Conservation (phyloP, 2,888 invertebrate species). For the Ophion costatus region DNA sequence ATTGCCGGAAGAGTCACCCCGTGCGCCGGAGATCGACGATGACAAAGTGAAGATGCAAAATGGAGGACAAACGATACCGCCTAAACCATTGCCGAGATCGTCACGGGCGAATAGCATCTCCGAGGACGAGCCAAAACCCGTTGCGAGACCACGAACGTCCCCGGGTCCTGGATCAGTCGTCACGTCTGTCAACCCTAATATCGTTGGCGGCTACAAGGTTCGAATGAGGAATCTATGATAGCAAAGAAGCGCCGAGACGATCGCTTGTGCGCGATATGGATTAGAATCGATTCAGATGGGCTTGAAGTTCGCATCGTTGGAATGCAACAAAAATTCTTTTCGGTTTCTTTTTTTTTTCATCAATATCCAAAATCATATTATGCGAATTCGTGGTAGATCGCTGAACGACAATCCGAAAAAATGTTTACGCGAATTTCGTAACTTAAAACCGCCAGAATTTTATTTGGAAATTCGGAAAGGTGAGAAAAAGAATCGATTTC, state of each 20-base stretch:
- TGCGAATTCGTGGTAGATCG: too few species aligned
- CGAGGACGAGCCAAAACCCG: constrained; percentile 88
- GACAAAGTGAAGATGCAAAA: constrained; percentile 81
- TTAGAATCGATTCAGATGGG: too few species aligned
- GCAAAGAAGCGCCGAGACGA: background rate
- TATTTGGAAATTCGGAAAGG: too few species aligned
- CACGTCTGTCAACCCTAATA: constrained; percentile 86
- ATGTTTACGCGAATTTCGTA: too few species aligned
- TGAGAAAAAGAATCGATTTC: too few species aligned
- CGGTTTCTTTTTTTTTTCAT: too few species aligned
- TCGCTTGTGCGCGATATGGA: background rate
- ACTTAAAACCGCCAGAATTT: too few species aligned
- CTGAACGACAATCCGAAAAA: too few species aligned
- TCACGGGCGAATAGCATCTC: constrained; percentile 90
- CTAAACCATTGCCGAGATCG: constrained; percentile 92
- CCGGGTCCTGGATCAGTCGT: constrained; percentile 85
- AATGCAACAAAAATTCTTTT: too few species aligned
- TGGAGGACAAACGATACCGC: constrained; percentile 85
- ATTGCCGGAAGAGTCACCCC: constrained; percentile 71
- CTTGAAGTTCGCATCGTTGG: too few species aligned
- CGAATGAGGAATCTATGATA: constrained; percentile 65
- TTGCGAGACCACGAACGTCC: constrained; percentile 89
- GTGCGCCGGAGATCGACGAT: constrained; percentile 73
- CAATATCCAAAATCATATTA: too few species aligned
- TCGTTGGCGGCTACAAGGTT: constrained; percentile 91